Evolutionary conservation across 64 coral and sea anemone genomes (phyloP), one percentile per base, ranked within the genome.

Genomic region (Montipora efflorescens): DNA sequence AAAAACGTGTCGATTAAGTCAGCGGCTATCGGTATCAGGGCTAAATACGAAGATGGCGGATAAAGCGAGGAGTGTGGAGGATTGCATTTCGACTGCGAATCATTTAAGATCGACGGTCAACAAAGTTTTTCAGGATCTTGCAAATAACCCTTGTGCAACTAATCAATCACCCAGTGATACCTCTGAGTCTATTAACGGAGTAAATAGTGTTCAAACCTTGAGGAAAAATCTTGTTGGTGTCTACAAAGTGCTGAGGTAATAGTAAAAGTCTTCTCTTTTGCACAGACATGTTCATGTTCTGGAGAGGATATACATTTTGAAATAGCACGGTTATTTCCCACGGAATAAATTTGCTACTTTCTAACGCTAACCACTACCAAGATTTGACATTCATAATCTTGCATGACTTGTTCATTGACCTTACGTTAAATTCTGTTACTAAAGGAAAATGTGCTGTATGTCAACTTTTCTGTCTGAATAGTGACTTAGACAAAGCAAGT

Each of bases 61-160:
- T 49, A 98, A 89, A 68, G 62, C 83, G 10, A 74, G 25, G 8
- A 66, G 64, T 1, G 87, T 95, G 36, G 90, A 92, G 51, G 90
- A 90, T 62, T 74, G 89, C 13, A 78, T 98, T 75, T 94, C 89
- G 15, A 72, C 90, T 4, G 90, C 93, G 28, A 95, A 89, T 49
- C 79, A 50, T 75, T 88, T 98, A 21, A 89, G 96, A 74, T 84
- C 89, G 4, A 87, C 78, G 12, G 93, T 98, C 52, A 94, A 84
- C 48, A 93, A 82, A 81, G 93, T 98, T 12, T 98, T 98, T 69
- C 91, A 95, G 59, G 96, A 95, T 82, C 68, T 98, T 61, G 84
- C 91, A 28, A 28, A 83, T 68, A n/a, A 92, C 62, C 72, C 89
- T 78, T 61, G 77, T 55, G 84, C 52, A 77, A 76, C 57, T 2